A percentile compares a stretch with the other conserved stretches of the same genome.
Conservation (phyloP, 2,888 invertebrate species). For the Ceraclea dissimilis region DNA sequence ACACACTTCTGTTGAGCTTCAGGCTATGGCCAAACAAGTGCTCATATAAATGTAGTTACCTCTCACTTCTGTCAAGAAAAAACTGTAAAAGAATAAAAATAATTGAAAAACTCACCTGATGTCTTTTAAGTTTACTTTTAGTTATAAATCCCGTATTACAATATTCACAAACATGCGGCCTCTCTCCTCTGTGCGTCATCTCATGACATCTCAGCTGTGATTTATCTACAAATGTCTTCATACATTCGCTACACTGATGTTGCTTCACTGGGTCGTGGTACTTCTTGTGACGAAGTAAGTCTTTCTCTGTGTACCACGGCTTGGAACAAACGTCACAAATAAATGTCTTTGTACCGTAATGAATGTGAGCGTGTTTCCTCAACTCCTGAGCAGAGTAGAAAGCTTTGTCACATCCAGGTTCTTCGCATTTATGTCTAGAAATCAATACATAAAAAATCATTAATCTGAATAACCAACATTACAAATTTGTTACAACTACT, state of each 20-base stretch:
- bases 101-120: too few relatives aligned
- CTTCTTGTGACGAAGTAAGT: constrained; percentile 18
- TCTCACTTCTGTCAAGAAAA: too few relatives aligned
- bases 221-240: constrained; percentile 23
- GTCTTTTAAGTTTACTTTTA: constrained; percentile 21
- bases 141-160: constrained; percentile 20
- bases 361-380: constrained; percentile 17
- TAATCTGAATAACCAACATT: too few relatives aligned
- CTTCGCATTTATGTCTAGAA: constrained; percentile 23
- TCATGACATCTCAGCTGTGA: constrained; percentile 20
- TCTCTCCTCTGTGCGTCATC: constrained; percentile 22
- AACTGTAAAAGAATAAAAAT: too few relatives aligned
- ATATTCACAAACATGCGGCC: constrained; percentile 23
- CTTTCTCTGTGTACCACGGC: constrained; percentile 18
- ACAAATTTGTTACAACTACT: too few relatives aligned
- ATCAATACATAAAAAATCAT: neutral
- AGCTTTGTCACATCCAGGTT: constrained; percentile 21
- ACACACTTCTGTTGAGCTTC: too few relatives aligned
- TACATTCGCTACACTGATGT: constrained; percentile 19
- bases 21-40: too few relatives aligned
- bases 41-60: too few relatives aligned
- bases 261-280: constrained; percentile 19
- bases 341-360: constrained; percentile 13
- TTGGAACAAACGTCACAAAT: constrained; percentile 21
- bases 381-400: constrained; percentile 20